Evolutionary conservation across 2,797 vertebrate genomes (phyloP), one percentile per base, ranked within the genome.

Genomic region (Nasua narica): DNA sequence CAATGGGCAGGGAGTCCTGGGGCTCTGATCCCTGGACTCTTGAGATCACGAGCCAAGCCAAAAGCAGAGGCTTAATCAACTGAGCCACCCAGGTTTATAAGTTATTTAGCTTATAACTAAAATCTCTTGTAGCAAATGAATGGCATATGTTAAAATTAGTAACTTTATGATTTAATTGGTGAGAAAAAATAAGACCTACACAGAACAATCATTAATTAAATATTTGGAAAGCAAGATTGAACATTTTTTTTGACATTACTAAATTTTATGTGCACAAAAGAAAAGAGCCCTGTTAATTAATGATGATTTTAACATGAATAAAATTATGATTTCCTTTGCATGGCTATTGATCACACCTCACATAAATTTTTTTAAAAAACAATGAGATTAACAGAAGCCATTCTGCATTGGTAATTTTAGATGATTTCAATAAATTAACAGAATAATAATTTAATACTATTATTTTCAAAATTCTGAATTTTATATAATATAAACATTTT

Each of bases 121-220:
- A 78, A 89, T 25, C 1, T 7, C 35, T 48, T 92, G 1, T 54
- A 56, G 70, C 7, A 67, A 72, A 56, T 43, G 4, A 65, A 37
- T n/a, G 32, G 2, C 74, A 87, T 58, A 23, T 48, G 60, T 69
- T 93, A 60, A 96, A 78, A 79, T 87, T 21, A 95, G 40, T 32
- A 65, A 85, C 4, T 43, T 40, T 6, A 2, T 77, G 3, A 50
- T 56, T 86, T 82, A 67, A 54, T 72, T 58, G 14, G 23, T 93
- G 48, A 87, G 18, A 62, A 85, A 77, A 95, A 84, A 77, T n/a
- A 62, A 82, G 2, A 4, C 5, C 2, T n/a, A 16, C 86, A 79
- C 1, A 54, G 25, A 96, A 37, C 29, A 79, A 81, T 89, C 86
- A 48, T 48, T 94, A 74, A 37, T 32, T 92, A 91, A 92, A 95